phyloP scores from a whole-genome alignment of 2,113 vertebrate species.

The Beaufortia kweichowensis region DNA sequence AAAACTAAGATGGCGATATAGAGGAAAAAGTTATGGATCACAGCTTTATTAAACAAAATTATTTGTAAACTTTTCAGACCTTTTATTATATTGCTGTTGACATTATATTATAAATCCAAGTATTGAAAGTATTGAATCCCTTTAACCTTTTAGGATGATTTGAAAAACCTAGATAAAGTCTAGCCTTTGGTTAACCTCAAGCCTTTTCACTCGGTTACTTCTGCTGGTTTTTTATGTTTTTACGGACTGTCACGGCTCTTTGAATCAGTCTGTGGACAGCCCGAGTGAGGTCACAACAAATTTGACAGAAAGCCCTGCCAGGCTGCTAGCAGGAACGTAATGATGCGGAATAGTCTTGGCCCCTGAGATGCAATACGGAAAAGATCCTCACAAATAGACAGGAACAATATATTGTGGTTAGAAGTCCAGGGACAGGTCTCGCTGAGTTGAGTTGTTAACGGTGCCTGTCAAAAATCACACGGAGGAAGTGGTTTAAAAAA shows the following conservation, averaged over 20 bases:
- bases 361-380: conserved; percentile 36
- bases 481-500: conserved; percentile 9
- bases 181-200: conserved; percentile 11
- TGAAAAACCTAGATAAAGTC: conserved; percentile 15
- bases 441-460: conserved; percentile 41
- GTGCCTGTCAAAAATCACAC: conserved; percentile 48
- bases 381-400: conserved; percentile 24
- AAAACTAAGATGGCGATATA: too few relatives aligned
- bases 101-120: too few relatives aligned
- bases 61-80: too few relatives aligned
- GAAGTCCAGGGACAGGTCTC: conserved; percentile 42
- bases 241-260: conserved; percentile 36
- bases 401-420: conserved; percentile 34
- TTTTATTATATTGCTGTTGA: too few relatives aligned
- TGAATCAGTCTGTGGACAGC: conserved; percentile 40
- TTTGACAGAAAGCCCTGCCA: conserved; percentile 47
- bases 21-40: too few relatives aligned
- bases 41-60: too few relatives aligned
- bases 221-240: conserved; percentile 41
- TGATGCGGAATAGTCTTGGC: conserved; percentile 35
- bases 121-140: too few relatives aligned
- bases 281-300: conserved; percentile 43
- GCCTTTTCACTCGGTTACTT: conserved; percentile 33
- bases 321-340: conserved; percentile 40
- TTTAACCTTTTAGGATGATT: too few relatives aligned